phyloP scores from a whole-genome alignment of 2,113 vertebrate genomes.

The Hippoglossus stenolepis region DNA sequence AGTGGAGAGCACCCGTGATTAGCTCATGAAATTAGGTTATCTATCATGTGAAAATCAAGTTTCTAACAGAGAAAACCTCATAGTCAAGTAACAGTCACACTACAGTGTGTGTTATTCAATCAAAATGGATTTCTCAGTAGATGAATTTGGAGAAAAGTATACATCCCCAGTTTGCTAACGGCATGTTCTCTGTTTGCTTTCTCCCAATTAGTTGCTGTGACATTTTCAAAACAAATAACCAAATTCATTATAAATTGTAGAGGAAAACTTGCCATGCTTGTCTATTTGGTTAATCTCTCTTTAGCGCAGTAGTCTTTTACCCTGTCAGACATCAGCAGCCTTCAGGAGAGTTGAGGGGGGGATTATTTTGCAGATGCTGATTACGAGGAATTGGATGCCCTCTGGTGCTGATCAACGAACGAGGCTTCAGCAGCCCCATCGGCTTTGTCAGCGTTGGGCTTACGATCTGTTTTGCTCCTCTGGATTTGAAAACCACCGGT shows the following conservation, averaged over 20 bases:
- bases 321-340: constrained; percentile 35
- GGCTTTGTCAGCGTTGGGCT: neutral
- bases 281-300: constrained; percentile 32
- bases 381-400: constrained; percentile 17
- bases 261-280: constrained; percentile 18
- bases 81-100: constrained; percentile 19
- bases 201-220: constrained; percentile 45
- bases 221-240: constrained; percentile 62
- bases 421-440: neutral
- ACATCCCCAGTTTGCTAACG: constrained; percentile 37
- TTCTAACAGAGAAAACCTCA: constrained; percentile 19
- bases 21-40: constrained; percentile 61
- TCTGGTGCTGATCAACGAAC: constrained; percentile 23
- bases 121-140: constrained; percentile 44
- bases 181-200: constrained; percentile 30
- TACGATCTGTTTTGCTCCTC: too few species aligned
- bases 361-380: constrained; percentile 66
- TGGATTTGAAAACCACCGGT: neutral
- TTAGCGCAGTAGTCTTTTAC: neutral
- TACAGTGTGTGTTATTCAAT: constrained; percentile 42
- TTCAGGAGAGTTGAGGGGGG: constrained; percentile 9
- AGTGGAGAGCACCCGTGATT: constrained; percentile 41
- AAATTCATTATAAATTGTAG: constrained; percentile 13
- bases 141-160: constrained; percentile 29
- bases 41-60: constrained; percentile 51